A percentile compares a stretch with the other conserved stretches of the same genome.
Conservation (phyloP, 1,140 invertebrate genomes). For the Cataglyphis hispanica region DNA sequence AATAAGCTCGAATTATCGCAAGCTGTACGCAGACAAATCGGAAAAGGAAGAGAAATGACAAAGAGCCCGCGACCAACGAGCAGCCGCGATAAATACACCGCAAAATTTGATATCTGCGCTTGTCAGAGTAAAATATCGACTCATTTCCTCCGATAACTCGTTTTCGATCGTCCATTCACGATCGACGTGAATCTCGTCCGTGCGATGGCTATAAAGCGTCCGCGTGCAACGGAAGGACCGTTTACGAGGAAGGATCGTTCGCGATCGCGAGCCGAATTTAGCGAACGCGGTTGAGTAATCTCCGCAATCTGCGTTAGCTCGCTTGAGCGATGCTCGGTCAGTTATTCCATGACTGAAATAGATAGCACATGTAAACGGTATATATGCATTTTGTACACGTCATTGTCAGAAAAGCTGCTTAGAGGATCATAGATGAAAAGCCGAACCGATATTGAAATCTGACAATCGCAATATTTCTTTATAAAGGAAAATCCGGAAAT, state of each 20-base stretch:
- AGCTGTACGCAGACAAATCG: slow-evolving; percentile 38
- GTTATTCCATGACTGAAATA: slow-evolving; percentile 50
- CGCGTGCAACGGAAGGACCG: slow-evolving; percentile 54
- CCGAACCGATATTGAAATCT: background rate
- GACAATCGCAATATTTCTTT: slow-evolving; percentile 16
- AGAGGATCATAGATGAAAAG: slow-evolving; percentile 21
- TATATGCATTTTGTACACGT: slow-evolving; percentile 43
- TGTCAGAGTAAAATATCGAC: slow-evolving; percentile 55
- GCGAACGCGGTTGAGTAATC: slow-evolving; percentile 53
- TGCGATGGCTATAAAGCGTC: slow-evolving; percentile 45
- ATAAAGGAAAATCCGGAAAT: background rate
- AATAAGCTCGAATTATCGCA: slow-evolving; percentile 46
- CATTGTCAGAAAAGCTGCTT: slow-evolving; percentile 42
- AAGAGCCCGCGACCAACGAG: slow-evolving; percentile 42
- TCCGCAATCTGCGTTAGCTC: slow-evolving; percentile 42
- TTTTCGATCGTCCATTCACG: slow-evolving; percentile 37
- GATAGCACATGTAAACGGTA: slow-evolving; percentile 37
- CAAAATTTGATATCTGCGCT: slow-evolving; percentile 52
- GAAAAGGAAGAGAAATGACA: slow-evolving; percentile 44
- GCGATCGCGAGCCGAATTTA: slow-evolving; percentile 46
- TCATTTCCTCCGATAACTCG: slow-evolving; percentile 57
- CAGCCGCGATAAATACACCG: slow-evolving; percentile 55
- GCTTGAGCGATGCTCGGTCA: slow-evolving; percentile 32
- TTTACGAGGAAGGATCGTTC: slow-evolving; percentile 55
- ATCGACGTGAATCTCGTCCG: slow-evolving; percentile 42